Percentiles rank a stretch among this genome's conserved stretches.
phyloP scores from a whole-genome alignment of 2,113 vertebrate species.

The Corapipo altera region DNA sequence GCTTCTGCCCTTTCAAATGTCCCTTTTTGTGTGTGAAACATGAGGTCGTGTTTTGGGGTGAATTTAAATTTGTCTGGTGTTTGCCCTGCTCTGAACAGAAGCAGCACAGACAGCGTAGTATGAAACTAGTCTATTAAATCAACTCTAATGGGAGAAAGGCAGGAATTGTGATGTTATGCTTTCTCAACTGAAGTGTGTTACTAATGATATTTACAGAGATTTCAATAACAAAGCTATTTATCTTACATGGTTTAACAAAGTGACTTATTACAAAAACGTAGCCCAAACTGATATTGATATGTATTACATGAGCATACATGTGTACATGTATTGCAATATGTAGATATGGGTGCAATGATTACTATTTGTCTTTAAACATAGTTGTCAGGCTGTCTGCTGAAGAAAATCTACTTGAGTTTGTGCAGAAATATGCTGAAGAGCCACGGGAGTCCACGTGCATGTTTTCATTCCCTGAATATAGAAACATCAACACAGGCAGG shows the following conservation, averaged over 20 bases:
- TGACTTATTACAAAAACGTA: background rate
- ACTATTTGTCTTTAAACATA: background rate
- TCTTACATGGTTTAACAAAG: background rate
- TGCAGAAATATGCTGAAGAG: background rate
- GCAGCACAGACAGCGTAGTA: background rate
- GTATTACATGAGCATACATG: background rate
- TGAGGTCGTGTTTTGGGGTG: background rate
- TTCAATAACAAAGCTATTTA: background rate
- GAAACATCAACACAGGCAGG: background rate
- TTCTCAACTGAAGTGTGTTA: constrained; percentile 23
- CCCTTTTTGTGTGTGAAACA: background rate
- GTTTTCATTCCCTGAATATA: background rate
- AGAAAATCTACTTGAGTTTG: background rate
- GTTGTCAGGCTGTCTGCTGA: background rate
- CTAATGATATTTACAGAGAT: constrained; percentile 8
- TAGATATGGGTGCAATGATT: background rate
- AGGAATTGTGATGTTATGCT: background rate
- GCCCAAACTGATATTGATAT: background rate
- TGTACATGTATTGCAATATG: background rate
- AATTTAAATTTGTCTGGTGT: background rate
- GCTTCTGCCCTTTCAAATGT: background rate
- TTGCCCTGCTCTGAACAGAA: background rate
- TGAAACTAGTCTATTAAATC: constrained; percentile 38
- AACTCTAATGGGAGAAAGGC: background rate
- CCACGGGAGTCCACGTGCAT: background rate